Conservation (phyloP, 2,797 vertebrate genomes). For the Amblyraja radiata region DNA sequence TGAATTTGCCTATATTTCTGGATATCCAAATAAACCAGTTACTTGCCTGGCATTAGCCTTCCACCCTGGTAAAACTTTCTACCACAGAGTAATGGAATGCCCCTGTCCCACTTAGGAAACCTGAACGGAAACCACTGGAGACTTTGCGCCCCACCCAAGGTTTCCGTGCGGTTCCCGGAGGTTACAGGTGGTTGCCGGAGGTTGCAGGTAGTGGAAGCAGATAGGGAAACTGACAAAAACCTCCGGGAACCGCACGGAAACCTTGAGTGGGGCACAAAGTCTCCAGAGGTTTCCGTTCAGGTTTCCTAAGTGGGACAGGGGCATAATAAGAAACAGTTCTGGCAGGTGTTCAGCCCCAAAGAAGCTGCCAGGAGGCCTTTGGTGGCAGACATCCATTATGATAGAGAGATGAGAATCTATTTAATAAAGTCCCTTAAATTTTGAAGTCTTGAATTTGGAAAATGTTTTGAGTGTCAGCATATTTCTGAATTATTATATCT, state of each 20-base stretch:
- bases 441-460: neutral
- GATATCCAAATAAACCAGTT: neutral
- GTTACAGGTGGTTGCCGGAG: too few relatives aligned
- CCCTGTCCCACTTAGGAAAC: too few relatives aligned
- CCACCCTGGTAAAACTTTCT: neutral
- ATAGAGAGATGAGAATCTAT: neutral
- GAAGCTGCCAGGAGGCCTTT: neutral
- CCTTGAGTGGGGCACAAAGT: too few relatives aligned
- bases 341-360: neutral
- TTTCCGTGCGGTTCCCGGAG: too few relatives aligned
- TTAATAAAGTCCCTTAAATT: neutral
- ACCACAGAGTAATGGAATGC: neutral
- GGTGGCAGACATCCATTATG: neutral
- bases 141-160: too few relatives aligned
- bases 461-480: neutral
- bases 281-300: too few relatives aligned
- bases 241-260: too few relatives aligned
- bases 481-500: neutral
- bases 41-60: neutral
- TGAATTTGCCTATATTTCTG: neutral
- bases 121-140: too few relatives aligned
- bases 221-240: too few relatives aligned
- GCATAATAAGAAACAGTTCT: neutral
- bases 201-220: too few relatives aligned
- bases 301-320: too few relatives aligned